phyloP scores from a whole-genome alignment of 2,113 vertebrate genomes.

The Gnathonemus longibarbis region DNA sequence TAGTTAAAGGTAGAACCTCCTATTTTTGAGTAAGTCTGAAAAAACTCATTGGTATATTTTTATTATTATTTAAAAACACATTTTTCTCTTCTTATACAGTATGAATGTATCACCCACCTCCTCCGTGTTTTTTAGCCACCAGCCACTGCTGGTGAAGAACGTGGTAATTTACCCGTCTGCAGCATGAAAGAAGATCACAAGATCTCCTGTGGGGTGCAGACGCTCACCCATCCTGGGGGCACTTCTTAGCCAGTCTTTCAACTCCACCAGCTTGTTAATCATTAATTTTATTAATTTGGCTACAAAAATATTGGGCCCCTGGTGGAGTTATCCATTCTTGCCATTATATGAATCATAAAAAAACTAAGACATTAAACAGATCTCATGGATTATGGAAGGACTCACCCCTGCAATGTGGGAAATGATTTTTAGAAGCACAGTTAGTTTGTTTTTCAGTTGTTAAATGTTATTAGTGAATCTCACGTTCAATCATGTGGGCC shows the following conservation, averaged over 20 bases:
- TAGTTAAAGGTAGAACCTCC: background rate
- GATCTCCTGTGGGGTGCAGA: background rate
- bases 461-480: background rate
- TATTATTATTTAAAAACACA: background rate
- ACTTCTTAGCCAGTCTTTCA: background rate
- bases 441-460: background rate
- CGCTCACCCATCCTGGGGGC: background rate
- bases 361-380: background rate
- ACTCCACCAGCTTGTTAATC: background rate
- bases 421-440: background rate
- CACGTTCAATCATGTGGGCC: background rate
- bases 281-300: background rate
- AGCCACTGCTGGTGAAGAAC: background rate
- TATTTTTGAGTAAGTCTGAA: background rate
- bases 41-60: background rate
- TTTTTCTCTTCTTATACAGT: background rate
- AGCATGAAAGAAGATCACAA: background rate
- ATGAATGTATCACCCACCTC: background rate
- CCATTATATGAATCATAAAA: background rate
- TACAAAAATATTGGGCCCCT: background rate
- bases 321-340: background rate
- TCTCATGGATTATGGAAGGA: background rate
- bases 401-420: background rate
- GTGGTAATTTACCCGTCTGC: background rate
- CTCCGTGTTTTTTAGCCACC: background rate